Percentiles rank a stretch among this genome's conserved stretches.
Evolutionary conservation across 2,113 vertebrate species (phyloP).

Genomic region (Colaptes auratus): DNA sequence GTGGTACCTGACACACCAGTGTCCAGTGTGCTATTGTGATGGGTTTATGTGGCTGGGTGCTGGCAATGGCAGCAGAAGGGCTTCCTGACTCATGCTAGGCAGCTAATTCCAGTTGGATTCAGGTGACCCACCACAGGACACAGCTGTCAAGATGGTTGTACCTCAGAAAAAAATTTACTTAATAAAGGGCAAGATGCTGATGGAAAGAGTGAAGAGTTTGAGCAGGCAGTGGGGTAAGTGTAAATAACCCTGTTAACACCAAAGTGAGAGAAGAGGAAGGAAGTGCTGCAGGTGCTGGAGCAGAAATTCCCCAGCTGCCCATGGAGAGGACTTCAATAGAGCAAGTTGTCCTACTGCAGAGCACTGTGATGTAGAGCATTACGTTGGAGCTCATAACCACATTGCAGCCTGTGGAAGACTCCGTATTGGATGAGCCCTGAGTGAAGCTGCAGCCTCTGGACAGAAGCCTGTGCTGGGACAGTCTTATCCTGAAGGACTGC

Average conservation of each 20-base stretch:
- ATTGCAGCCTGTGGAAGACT: no score
- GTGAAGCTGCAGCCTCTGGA: not conserved
- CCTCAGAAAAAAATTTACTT: not conserved
- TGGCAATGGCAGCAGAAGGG: not conserved
- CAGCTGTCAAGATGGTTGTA: not conserved
- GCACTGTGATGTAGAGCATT: not conserved
- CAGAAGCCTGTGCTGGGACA: fast-evolving
- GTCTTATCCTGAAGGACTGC: not conserved
- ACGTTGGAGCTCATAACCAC: not conserved
- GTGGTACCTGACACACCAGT: not conserved
- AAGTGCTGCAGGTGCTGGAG: not conserved
- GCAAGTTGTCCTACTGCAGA: not conserved
- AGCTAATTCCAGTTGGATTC: not conserved
- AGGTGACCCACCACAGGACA: not conserved
- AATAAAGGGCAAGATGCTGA: not conserved
- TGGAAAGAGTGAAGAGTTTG: not conserved
- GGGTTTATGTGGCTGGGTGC: fast-evolving
- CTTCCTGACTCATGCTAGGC: fast-evolving
- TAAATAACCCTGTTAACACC: not conserved
- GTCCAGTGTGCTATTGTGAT: not conserved
- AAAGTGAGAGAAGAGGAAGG: not conserved
- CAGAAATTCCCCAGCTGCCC: not conserved
- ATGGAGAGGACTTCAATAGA: not conserved
- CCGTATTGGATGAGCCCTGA: not conserved
- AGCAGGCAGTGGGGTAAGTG: no score